Conservation (phyloP, 92 coral and sea anemone species). For the Actinernus sp. region DNA sequence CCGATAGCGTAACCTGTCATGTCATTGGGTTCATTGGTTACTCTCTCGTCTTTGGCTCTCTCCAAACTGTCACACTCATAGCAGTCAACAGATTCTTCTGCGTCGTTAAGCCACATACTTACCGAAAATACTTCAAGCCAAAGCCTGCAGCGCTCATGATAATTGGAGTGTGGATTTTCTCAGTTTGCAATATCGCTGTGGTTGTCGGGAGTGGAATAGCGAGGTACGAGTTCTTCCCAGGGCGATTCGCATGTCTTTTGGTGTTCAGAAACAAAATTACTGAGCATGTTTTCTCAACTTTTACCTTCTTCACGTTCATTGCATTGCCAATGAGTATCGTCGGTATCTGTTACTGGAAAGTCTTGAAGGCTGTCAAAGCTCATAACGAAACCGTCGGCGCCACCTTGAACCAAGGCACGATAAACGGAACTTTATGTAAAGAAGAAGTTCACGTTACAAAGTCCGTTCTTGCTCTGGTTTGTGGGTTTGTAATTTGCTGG, state of each 20-base stretch:
- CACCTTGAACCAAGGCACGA: not conserved
- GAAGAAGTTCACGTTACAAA: slow-evolving; percentile 1
- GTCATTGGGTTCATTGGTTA: not conserved
- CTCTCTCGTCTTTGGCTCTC: slow-evolving; percentile 11
- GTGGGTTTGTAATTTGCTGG: slow-evolving; percentile 43
- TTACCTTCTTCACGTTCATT: not conserved
- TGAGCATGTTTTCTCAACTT: not conserved
- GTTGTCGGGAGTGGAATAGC: not conserved
- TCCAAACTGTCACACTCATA: slow-evolving; percentile 13
- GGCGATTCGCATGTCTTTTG: not conserved
- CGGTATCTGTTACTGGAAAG: slow-evolving; percentile 17
- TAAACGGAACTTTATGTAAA: not conserved
- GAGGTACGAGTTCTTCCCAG: slow-evolving; percentile 12
- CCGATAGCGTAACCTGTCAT: slow-evolving; percentile 1
- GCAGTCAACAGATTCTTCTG: slow-evolving; percentile 43
- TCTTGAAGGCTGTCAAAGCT: slow-evolving; percentile 6
- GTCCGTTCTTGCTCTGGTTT: slow-evolving; percentile 43
- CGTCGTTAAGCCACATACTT: slow-evolving; percentile 11
- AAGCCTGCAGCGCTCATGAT: slow-evolving; percentile 13
- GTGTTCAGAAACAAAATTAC: not conserved
- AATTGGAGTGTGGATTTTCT: slow-evolving; percentile 5
- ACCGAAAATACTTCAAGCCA: slow-evolving; percentile 31
- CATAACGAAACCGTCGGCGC: slow-evolving; percentile 11
- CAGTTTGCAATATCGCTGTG: not conserved
- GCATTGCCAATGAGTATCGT: slow-evolving; percentile 4